Base-by-base conservation (phyloP, 1,140 invertebrate species). In the Drosophila varians region DNA sequence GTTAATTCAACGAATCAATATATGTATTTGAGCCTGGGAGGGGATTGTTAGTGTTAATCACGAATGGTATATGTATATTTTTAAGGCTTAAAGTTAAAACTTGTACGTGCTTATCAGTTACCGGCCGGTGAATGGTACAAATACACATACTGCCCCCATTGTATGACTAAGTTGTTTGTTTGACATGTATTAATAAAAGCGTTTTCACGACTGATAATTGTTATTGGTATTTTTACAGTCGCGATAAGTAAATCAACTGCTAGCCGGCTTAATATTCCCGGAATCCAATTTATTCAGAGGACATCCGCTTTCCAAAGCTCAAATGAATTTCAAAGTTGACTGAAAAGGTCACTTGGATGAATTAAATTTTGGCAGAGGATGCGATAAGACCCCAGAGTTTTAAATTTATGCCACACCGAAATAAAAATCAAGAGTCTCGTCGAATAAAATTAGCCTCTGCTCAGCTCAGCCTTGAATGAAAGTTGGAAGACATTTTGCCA, bases 61-160 rank as follows among this genome's bases (percentile, higher is more conserved):
- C n/a, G n/a, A n/a, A n/a, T n/a, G n/a, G n/a, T n/a, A n/a, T n/a
- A n/a, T n/a, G n/a, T n/a, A n/a, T n/a, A n/a, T n/a, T n/a, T 31
- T 31, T 4, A n/a, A 11, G 9, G 9, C 1, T 11, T n/a, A 0
- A 0, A 2, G 3, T 4, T 16, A 6, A 14, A 12, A 9, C 4
- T 38, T 12, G 54, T 23, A 26, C 28, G 57, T 54, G 77, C 77
- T 82, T 87, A 88, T 87, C 83, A 77, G 60, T 57, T 56, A 60
- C 82, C 82, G 82, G 82, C 74, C 74, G 77, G 77, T 71, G 56
- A 77, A 71, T 71, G 74, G 42, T n/a, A 34, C 11, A 26, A 7
- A 26, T 26, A 61, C 23, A 55, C 21, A 14, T 12, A 38, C 28
- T 8, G 11, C 36, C 23, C n/a, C 31, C 34, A 21, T 19, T 31